Conservation (phyloP, 1,140 invertebrate species). For the Eriocheir sinensis region DNA sequence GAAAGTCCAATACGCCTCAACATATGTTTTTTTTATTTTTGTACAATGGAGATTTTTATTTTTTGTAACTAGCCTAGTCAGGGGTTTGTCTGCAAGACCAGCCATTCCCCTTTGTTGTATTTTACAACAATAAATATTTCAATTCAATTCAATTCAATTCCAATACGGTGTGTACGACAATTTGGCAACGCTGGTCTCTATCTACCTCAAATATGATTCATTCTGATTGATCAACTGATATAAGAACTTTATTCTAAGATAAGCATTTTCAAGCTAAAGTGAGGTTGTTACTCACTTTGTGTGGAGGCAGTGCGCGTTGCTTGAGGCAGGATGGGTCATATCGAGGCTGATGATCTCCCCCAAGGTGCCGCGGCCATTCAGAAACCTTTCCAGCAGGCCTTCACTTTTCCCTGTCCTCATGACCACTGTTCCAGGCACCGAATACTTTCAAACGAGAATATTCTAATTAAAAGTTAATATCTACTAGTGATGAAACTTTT, state of each 20-base stretch:
- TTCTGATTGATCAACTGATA: too few relatives aligned
- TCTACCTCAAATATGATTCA: not conserved
- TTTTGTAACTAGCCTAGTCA: too few relatives aligned
- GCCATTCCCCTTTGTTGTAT: too few relatives aligned
- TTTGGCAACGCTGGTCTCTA: too few relatives aligned
- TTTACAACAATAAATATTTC: too few relatives aligned
- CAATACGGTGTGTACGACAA: too few relatives aligned
- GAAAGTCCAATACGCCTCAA: not conserved
- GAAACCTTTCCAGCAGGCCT: slow-evolving; percentile 28
- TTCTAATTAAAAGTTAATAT: too few relatives aligned
- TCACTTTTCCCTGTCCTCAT: not conserved
- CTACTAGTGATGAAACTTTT: too few relatives aligned
- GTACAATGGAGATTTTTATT: too few relatives aligned
- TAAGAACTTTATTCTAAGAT: too few relatives aligned
- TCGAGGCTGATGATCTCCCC: not conserved
- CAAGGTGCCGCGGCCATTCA: not conserved
- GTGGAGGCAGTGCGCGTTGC: not conserved
- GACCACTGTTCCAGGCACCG: not conserved
- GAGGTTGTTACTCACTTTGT: slow-evolving; percentile 37
- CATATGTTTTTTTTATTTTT: not conserved
- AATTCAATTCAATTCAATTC: too few relatives aligned
- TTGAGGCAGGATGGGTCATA: slow-evolving; percentile 30
- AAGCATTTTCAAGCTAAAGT: not conserved
- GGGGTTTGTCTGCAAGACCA: too few relatives aligned
- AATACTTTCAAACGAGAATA: not conserved